These are phyloP conservation scores for Thymelicus sylvestris DNA, from an alignment of 2,888 invertebrate genomes.

Conservation along the genomic window DNA sequence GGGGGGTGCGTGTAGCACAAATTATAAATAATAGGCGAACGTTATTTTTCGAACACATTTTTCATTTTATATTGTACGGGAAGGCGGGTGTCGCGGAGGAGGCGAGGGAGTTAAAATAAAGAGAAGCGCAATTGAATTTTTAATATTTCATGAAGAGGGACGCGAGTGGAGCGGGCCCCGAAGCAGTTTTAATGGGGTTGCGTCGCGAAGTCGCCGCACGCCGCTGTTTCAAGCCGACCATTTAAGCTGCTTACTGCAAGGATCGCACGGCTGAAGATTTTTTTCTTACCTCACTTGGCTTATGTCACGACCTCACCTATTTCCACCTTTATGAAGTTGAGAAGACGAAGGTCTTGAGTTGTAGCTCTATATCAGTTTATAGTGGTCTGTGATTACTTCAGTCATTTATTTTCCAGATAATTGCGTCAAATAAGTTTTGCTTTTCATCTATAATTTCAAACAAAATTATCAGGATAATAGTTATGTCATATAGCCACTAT, in stretches of 20 bases:
- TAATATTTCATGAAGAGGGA: conserved; percentile 85
- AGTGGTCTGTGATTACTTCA: too few relatives aligned
- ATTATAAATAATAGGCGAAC: conserved; percentile 82
- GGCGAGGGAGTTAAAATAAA: conserved; percentile 82
- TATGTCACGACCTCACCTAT: conserved; percentile 54
- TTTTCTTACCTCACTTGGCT: background rate
- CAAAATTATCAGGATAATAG: too few relatives aligned
- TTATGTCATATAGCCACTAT: too few relatives aligned
- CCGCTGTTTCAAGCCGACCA: conserved; percentile 38
- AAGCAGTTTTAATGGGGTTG: conserved; percentile 81
- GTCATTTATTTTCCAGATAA: too few relatives aligned
- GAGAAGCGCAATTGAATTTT: conserved; percentile 85
- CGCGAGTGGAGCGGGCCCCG: conserved; percentile 58
- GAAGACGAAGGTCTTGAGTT: too few relatives aligned
- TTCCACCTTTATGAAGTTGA: too few relatives aligned
- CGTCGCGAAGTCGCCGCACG: conserved; percentile 48
- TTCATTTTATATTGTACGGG: conserved; percentile 82
- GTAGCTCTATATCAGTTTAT: too few relatives aligned
- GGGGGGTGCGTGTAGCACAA: conserved; percentile 67
- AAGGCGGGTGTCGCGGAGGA: conserved; percentile 68
- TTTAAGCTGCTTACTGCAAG: background rate
- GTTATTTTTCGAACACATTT: conserved; percentile 83
- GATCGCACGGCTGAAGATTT: background rate
- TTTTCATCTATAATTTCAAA: too few relatives aligned
- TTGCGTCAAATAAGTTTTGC: too few relatives aligned